Percentiles rank a stretch among this genome's conserved stretches.
phyloP scores from a whole-genome alignment of 2,113 vertebrate species.

The Oreochromis aureus region DNA sequence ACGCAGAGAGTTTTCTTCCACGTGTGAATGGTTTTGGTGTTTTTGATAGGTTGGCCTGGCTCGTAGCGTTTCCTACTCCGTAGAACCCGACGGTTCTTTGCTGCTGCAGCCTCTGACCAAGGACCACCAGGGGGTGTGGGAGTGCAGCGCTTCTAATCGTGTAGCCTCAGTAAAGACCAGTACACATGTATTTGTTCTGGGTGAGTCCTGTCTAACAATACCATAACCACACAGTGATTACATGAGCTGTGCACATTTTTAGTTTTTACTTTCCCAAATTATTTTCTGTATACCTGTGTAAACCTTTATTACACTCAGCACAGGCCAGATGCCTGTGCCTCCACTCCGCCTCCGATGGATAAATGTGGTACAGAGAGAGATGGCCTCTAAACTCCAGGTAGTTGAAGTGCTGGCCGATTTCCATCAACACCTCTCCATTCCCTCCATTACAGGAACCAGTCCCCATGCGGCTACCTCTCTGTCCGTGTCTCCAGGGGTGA shows the following conservation, averaged over 20 bases:
- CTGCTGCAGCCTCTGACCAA: conserved; percentile 79
- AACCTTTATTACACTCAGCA: background rate
- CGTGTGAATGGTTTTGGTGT: background rate
- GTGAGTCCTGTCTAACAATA: conserved; percentile 62
- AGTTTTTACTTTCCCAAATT: background rate
- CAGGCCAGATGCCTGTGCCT: conserved; percentile 9
- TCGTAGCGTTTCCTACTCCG: conserved; percentile 64
- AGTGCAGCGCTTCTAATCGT: conserved; percentile 77
- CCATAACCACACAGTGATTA: background rate
- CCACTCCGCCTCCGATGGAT: conserved; percentile 20
- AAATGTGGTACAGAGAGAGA: conserved; percentile 26
- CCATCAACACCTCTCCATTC: conserved; percentile 41
- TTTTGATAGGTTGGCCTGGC: conserved; percentile 69
- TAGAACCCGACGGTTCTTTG: conserved; percentile 79
- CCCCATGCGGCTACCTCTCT: conserved; percentile 84
- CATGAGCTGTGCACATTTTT: background rate
- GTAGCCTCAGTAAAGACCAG: conserved; percentile 74
- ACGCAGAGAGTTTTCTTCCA: background rate
- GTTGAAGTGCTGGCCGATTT: conserved; percentile 42
- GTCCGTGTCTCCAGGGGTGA: conserved; percentile 74
- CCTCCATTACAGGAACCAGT: conserved; percentile 82
- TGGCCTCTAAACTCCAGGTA: conserved; percentile 33
- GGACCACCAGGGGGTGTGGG: conserved; percentile 88
- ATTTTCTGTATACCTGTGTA: background rate
- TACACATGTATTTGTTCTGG: conserved; percentile 81